Evolutionary conservation across 2,888 invertebrate species (phyloP).

Genomic region (Neocrepidodera transversa): DNA sequence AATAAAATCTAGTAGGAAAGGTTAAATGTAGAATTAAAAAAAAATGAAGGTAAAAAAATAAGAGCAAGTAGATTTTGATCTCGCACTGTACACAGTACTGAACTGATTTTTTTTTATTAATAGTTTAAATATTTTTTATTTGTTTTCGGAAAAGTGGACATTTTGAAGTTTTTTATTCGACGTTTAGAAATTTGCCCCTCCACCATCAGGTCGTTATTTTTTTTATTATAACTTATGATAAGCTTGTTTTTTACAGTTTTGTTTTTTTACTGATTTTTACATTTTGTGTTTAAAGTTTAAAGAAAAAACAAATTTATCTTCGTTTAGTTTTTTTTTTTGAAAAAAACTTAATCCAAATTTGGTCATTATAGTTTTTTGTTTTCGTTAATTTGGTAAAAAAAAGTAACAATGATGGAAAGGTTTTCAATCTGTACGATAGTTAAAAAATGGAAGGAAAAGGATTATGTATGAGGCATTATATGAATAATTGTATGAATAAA

Average conservation of each 20-base stretch:
- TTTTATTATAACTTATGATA: conserved; percentile 39
- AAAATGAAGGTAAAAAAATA: too few relatives aligned
- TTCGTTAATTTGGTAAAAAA: too few relatives aligned
- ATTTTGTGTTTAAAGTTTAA: conserved; percentile 32
- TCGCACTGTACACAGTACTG: conserved; percentile 59
- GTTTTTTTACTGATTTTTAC: conserved; percentile 26
- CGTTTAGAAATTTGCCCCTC: conserved; percentile 39
- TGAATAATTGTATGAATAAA: too few relatives aligned
- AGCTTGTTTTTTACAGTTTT: conserved; percentile 34
- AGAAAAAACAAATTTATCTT: conserved; percentile 34
- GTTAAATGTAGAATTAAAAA: too few relatives aligned
- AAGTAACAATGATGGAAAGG: too few relatives aligned
- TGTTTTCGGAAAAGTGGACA: conserved; percentile 27
- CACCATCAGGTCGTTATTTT: conserved; percentile 45
- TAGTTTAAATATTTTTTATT: conserved; percentile 43
- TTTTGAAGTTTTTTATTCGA: conserved; percentile 35
- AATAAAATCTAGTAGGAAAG: too few relatives aligned
- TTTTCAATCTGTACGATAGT: too few relatives aligned
- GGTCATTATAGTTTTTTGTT: too few relatives aligned
- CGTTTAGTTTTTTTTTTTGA: conserved; percentile 33
- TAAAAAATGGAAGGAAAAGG: too few relatives aligned
- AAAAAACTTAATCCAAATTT: conserved; percentile 40
- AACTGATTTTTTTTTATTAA: conserved; percentile 58
- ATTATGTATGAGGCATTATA: too few relatives aligned
- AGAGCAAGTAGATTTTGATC: conserved; percentile 60